Conservation (phyloP, 2,888 invertebrate species). For the Brenthis daphne region DNA sequence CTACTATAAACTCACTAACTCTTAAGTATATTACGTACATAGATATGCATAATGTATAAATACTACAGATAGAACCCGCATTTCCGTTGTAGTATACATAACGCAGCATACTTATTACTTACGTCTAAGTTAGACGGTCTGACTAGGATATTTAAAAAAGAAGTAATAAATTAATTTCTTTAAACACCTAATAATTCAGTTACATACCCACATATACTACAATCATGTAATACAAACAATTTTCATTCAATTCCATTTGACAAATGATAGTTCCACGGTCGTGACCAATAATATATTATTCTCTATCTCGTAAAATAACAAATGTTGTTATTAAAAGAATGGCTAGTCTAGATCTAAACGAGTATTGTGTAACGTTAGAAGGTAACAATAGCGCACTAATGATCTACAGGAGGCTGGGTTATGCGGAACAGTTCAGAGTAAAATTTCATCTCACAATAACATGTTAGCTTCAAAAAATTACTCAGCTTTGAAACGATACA, state of each 20-base stretch:
- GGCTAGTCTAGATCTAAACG: constrained; percentile 29
- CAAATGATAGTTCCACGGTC: constrained; percentile 14
- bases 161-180: no score
- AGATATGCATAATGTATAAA: no score
- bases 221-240: not conserved
- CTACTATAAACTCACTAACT: no score
- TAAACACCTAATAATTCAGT: no score
- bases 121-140: no score
- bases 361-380: constrained; percentile 29
- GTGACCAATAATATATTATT: constrained; percentile 25
- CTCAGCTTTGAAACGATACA: constrained; percentile 29
- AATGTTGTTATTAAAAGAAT: constrained; percentile 33
- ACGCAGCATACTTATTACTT: no score
- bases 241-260: constrained; percentile 12
- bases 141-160: no score
- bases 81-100: no score
- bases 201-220: not conserved
- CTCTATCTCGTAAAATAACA: constrained; percentile 28
- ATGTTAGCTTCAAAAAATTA: constrained; percentile 30
- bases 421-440: not conserved
- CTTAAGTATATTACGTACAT: no score
- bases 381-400: constrained; percentile 33
- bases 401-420: constrained; percentile 16
- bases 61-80: no score
- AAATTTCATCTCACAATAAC: constrained; percentile 14